Percentiles rank a stretch among this genome's conserved stretches.
Evolutionary conservation across 2,113 vertebrate genomes (phyloP).

Genomic region (Salvelinus sp.): DNA sequence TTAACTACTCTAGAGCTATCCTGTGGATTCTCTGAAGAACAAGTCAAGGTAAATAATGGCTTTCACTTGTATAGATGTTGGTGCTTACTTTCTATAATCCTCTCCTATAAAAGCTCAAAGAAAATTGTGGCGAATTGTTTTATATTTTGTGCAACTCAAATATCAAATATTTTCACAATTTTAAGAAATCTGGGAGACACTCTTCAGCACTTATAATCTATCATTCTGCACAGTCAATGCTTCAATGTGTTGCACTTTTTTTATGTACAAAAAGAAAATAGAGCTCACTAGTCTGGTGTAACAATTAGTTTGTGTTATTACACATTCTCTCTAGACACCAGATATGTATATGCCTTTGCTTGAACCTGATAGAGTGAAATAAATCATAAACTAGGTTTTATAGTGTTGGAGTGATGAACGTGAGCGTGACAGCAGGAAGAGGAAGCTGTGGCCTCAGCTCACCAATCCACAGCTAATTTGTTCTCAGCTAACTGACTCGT

Average conservation of each 20-base stretch:
- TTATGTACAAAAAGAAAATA: background rate
- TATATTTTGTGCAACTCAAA: background rate
- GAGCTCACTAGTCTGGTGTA: background rate
- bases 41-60: constrained; percentile 20
- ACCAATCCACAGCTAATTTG: constrained; percentile 25
- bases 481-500: constrained; percentile 22
- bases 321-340: no score
- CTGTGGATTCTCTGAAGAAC: background rate
- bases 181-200: background rate
- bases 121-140: background rate
- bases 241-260: background rate
- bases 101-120: no score
- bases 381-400: background rate
- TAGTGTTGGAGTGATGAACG: background rate
- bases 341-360: no score
- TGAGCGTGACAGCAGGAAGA: constrained; percentile 18
- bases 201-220: background rate
- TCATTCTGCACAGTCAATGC: background rate
- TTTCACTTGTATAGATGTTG: background rate
- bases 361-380: background rate
- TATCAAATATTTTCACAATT: background rate
- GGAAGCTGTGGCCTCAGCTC: constrained; percentile 22
- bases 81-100: background rate
- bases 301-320: background rate
- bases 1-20: background rate